Evolutionary conservation across 2,888 invertebrate genomes (phyloP).

Genomic region (Anthophora plumipes): DNA sequence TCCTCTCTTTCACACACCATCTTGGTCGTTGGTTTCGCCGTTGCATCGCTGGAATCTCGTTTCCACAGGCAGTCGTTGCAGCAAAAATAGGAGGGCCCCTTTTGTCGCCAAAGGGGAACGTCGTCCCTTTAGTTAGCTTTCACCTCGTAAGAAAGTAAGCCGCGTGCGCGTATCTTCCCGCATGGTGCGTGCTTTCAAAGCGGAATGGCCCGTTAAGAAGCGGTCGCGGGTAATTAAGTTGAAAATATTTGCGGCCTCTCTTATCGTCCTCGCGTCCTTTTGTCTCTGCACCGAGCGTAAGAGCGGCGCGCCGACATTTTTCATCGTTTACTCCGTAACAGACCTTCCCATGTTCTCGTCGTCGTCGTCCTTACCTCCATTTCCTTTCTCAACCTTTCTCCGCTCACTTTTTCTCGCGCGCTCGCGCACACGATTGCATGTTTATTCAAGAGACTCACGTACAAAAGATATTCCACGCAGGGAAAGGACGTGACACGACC

Average conservation of each 20-base stretch:
- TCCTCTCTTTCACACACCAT: not conserved
- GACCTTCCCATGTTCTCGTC: conserved; percentile 42
- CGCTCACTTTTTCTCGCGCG: conserved; percentile 1
- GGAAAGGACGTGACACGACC: conserved; percentile 76
- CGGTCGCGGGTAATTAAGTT: conserved; percentile 78
- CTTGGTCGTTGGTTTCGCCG: too few species aligned
- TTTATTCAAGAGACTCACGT: conserved; percentile 84
- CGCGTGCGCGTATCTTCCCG: not conserved
- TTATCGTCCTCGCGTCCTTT: conserved; percentile 71
- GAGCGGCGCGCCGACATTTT: conserved; percentile 75
- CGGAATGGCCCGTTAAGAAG: conserved; percentile 51
- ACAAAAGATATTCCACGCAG: conserved; percentile 81
- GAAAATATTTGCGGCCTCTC: conserved; percentile 78
- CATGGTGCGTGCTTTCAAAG: conserved; percentile 24
- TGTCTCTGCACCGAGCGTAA: conserved; percentile 51
- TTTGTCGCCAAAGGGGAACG: conserved; percentile 13
- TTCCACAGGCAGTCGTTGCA: not conserved
- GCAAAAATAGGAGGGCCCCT: conserved; percentile 22
- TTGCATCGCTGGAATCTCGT: not conserved
- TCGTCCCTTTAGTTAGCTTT: conserved; percentile 1
- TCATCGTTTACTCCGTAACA: conserved; percentile 81
- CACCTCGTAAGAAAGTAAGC: not conserved
- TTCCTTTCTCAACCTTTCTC: conserved; percentile 19
- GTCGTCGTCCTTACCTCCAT: not conserved
- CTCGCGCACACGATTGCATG: conserved; percentile 76